phyloP scores from a whole-genome alignment of 2,113 vertebrate genomes.

The Gadus chalcogrammus region DNA sequence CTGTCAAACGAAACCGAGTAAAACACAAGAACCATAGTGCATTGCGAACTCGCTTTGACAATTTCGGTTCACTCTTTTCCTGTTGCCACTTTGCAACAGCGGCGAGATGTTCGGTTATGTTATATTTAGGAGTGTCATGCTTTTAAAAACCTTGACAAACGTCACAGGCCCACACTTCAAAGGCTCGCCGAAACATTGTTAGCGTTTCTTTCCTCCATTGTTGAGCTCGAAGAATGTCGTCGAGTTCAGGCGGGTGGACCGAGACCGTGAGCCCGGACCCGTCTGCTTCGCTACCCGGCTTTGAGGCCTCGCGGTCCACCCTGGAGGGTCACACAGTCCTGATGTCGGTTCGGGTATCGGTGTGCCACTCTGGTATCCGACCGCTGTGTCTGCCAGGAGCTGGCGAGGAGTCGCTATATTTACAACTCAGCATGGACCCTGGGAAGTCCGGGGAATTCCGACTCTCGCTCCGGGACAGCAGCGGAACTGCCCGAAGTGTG shows the following conservation, averaged over 20 bases:
- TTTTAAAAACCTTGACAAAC: too few species aligned
- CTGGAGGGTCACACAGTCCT: constrained; percentile 69
- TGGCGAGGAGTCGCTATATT: constrained; percentile 70
- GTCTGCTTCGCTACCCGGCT: constrained; percentile 28
- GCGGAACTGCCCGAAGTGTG: constrained; percentile 58
- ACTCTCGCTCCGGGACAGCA: constrained; percentile 69
- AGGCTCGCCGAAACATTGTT: too few species aligned
- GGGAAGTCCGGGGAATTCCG: constrained; percentile 81
- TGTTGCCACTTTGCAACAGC: constrained; percentile 27
- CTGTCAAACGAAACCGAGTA: not conserved
- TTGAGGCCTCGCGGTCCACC: constrained; percentile 43
- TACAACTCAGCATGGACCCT: constrained; percentile 82
- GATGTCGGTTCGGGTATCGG: constrained; percentile 77
- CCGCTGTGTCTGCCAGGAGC: constrained; percentile 77
- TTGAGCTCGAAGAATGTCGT: constrained; percentile 57
- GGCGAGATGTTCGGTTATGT: too few species aligned
- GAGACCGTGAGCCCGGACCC: constrained; percentile 36
- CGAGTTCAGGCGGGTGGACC: constrained; percentile 72
- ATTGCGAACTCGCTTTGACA: constrained; percentile 20
- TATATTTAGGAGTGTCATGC: too few species aligned
- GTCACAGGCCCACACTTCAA: too few species aligned
- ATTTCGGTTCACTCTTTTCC: constrained; percentile 49
- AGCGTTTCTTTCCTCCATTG: too few species aligned
- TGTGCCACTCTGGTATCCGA: constrained; percentile 66
- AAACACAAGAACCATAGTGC: not conserved